A percentile compares a stretch with the other conserved stretches of the same genome.
Evolutionary conservation across 2,797 vertebrate genomes (phyloP).

Genomic region (Toxotes lorentzi): DNA sequence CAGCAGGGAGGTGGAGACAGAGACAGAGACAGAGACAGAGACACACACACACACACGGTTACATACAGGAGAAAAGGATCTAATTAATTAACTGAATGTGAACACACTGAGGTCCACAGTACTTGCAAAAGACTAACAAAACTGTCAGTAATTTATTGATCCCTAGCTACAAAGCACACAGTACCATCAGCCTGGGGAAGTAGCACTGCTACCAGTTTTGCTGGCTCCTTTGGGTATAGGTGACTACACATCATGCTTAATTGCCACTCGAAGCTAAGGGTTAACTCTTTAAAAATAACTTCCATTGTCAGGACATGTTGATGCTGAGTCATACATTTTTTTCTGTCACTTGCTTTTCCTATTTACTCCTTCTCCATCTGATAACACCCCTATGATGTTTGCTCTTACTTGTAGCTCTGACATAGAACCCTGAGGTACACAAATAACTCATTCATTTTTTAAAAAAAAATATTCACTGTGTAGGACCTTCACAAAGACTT

Average conservation of each 20-base stretch:
- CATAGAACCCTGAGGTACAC: neutral
- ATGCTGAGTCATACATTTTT: conserved; percentile 38
- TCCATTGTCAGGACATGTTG: conserved; percentile 35
- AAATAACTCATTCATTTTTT: conserved; percentile 9
- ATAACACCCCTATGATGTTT: conserved; percentile 24
- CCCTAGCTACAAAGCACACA: neutral
- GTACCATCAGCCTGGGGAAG: neutral
- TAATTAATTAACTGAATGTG: neutral
- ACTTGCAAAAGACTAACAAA: neutral
- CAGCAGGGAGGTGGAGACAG: neutral
- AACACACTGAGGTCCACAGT: neutral
- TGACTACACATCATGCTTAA: conserved; percentile 17
- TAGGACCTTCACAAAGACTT: neutral
- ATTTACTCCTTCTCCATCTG: conserved; percentile 25
- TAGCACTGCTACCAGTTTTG: neutral
- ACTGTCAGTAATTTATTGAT: neutral
- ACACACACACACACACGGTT: neutral
- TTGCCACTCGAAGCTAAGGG: neutral
- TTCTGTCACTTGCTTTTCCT: conserved; percentile 22
- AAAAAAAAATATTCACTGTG: neutral
- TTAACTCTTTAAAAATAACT: conserved; percentile 20
- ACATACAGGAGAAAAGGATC: neutral
- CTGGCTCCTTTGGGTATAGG: neutral
- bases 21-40: neutral
- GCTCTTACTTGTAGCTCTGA: conserved; percentile 22